Base-by-base conservation (phyloP, 1,140 invertebrate genomes). In the Colletes latitarsis region DNA sequence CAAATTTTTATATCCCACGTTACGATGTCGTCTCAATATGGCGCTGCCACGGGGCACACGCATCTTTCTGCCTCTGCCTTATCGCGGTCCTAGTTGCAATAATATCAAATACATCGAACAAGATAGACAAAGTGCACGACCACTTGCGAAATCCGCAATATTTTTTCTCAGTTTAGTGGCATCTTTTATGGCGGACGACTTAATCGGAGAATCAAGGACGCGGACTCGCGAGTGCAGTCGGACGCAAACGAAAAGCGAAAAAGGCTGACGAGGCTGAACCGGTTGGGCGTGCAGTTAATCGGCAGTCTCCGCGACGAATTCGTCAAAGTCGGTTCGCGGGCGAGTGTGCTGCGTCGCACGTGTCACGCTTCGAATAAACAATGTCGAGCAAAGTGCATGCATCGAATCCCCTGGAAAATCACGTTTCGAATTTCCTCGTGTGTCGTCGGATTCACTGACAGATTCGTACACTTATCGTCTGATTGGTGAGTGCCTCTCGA, bases 221-320 rank as follows among this genome's bases (percentile, higher is more conserved):
- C 30, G 30, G 17, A 53, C 12, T 57, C 41, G 17, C 17, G 12
- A 41, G 17, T 6, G 41, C 15, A 30, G 6, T 4, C 6, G 30
- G 3, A 21, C 5, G 9, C 10, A 49, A 19, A 66, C 46, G 5
- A 10, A 10, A 12, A 30, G 19, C 19, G 15, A 55, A 60, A 73
- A 64, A 49, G 52, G 43, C 52, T 10, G 41, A 53, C 58, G 6
- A 6, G n/a, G 46, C 39, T 41, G 30, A 30, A 30, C 30, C 30
- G 30, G 30, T 30, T 2, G 4, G n/a, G 10, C 64, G n/a, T 3
- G 6, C 3, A 21, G 0, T 46, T 19, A 15, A 57, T 63, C 71
- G 14, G 14, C 14, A 80, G 70, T 80, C 17, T 52, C 0, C 10
- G 55, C 19, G 12, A n/a, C 6, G 70, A 70, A 70, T 69, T 74